Percentiles rank a stretch among this genome's conserved stretches.
Evolutionary conservation across 2,113 vertebrate genomes (phyloP).

Genomic region (Numida meleagris): DNA sequence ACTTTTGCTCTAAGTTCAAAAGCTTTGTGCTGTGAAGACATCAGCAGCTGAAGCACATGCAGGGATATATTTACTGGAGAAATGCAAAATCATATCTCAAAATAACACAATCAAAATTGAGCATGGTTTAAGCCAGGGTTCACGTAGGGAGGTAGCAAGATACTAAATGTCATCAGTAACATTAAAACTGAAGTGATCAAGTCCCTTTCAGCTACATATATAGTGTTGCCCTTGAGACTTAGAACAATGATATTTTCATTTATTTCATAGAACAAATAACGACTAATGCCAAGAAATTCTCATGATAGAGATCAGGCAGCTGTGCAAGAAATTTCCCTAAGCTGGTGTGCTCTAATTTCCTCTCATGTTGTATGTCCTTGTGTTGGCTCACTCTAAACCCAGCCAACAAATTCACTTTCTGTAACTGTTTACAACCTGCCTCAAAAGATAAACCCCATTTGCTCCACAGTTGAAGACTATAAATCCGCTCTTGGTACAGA

Average conservation of each 20-base stretch:
- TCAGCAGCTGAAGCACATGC: not conserved
- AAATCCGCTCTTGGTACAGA: not conserved
- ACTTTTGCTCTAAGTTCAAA: not conserved
- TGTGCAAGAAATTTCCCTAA: not conserved
- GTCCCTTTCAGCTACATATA: not conserved
- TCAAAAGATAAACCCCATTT: not conserved
- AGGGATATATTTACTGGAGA: not conserved
- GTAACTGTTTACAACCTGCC: not conserved
- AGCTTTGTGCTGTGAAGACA: not conserved
- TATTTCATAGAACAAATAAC: not conserved
- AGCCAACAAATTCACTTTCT: not conserved
- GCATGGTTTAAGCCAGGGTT: not conserved
- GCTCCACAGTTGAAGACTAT: not conserved
- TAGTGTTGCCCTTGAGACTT: not conserved
- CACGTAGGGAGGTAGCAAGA: not conserved
- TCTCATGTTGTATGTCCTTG: rapidly evolving
- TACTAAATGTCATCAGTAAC: not conserved
- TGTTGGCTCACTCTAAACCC: not conserved
- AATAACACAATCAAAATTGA: not conserved
- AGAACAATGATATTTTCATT: not conserved
- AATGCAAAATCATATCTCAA: not conserved
- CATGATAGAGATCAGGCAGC: not conserved
- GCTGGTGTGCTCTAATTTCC: not conserved
- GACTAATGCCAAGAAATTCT: not conserved
- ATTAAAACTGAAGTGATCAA: not conserved